Evolutionary conservation across 1,140 invertebrate species (phyloP), one percentile per base, ranked within the genome.

Genomic region (Archegozetes longisetosus): DNA sequence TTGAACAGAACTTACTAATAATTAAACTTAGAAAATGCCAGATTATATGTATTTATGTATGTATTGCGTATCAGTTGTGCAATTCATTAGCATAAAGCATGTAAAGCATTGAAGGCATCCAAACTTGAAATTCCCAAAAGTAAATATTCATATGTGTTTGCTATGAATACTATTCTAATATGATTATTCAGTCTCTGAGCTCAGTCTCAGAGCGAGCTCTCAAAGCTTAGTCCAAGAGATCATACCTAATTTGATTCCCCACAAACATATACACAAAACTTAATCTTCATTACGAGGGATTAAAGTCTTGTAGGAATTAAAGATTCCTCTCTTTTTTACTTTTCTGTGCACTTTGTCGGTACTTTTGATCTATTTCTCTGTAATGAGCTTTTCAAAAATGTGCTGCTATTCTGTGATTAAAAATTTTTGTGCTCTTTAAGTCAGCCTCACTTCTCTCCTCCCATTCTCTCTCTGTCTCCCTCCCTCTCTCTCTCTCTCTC

Each of bases 381-480:
- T 40, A 40, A 40, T 40, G 32, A 40, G 32, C 32, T 40, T 40
- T 40, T 40, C 32, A 40, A 40, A 40, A 40, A 40, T 40, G 32
- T 40, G 32, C 32, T n/a, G n/a, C n/a, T n/a, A n/a, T n/a, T n/a
- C n/a, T n/a, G n/a, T n/a, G n/a, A n/a, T n/a, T n/a, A 40, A 6
- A 40, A 40, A 40, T 40, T 40, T 40, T 40, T 40, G 32, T 40
- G 32, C 6, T 40, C 17, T 40, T 40, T 40, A 40, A 9, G 32
- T 40, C 17, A 40, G 17, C n/a, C 32, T 40, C 32, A 40, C 32
- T 9, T 40, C 32, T 17, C 32, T 51, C 23, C 49, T 56, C 26
- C 55, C 56, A 9, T 57, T 55, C 22, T 55, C 49, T 22, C 50
- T 58, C 53, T 27, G 12, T 17, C 23, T 22, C n/a, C 46, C n/a